A percentile compares a stretch with the other conserved stretches of the same genome.
Evolutionary conservation across 2,888 invertebrate genomes (phyloP).

Genomic region (Cantharis nigra): DNA sequence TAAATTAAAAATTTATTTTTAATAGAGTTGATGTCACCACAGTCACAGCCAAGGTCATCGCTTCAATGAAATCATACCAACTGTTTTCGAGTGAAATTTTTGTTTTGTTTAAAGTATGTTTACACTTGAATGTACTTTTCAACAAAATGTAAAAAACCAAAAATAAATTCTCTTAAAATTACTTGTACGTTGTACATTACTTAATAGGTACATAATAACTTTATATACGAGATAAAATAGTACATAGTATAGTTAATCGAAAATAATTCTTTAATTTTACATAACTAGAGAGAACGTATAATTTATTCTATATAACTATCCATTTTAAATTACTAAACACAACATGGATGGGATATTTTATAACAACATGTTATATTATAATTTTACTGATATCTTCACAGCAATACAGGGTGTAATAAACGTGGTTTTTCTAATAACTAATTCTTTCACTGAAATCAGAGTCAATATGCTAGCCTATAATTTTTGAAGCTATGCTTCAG

Average conservation of each 20-base stretch:
- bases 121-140: neutral
- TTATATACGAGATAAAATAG: slow-evolving; percentile 3
- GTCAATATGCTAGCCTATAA: neutral
- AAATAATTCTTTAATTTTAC: slow-evolving; percentile 24
- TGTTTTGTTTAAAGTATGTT: neutral
- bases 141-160: neutral
- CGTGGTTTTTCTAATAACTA: neutral
- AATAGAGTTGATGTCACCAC: no score
- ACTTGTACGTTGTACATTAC: neutral
- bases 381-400: slow-evolving; percentile 22
- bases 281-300: slow-evolving; percentile 7
- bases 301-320: neutral
- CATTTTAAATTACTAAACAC: slow-evolving; percentile 16
- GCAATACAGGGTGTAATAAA: slow-evolving; percentile 6
- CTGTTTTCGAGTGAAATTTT: no score
- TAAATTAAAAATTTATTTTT: no score
- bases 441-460: neutral
- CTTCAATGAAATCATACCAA: no score
- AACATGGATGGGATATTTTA: slow-evolving; percentile 27
- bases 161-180: neutral
- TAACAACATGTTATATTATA: slow-evolving; percentile 16
- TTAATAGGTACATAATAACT: neutral
- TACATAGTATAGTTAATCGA: slow-evolving; percentile 1
- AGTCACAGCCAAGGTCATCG: no score
- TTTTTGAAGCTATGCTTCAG: neutral